Base-by-base conservation (phyloP, 1,140 invertebrate species). In the Drepana arcuata region DNA sequence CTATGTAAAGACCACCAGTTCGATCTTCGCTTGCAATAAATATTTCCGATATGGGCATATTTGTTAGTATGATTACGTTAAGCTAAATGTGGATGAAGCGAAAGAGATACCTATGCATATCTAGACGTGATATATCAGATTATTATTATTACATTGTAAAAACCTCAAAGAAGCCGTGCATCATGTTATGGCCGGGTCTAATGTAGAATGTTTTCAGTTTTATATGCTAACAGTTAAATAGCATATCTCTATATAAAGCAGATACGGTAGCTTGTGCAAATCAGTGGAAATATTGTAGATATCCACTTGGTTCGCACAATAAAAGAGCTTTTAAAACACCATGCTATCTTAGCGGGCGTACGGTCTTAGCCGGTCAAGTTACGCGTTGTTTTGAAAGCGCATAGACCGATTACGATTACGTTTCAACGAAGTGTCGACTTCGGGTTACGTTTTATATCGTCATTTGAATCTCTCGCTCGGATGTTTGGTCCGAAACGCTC, bases 401-500 rank as follows among this genome's bases (percentile, higher is more conserved):
- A 61, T 64, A 64, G 60, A 63, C 50, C 72, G 44, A 66, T 73
- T 70, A 75, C 65, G 66, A 68, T 68, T 73, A 73, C 72, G 66
- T 81, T 81, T 72, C 70, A 61, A 66, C 70, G 71, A 79, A 78
- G 63, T 73, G 70, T 70, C 57, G 73, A 72, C 73, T 69, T 81
- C 77, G 56, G 58, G 70, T 81, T 78, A 74, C 74, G 62, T 72
- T 77, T 78, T 69, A 78, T 74, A 71, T 54, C 62, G 77, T 75
- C 74, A 82, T 71, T 79, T 61, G 78, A 79, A 82, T 79, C 75
- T 79, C 58, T 53, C 37, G 61, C 73, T 82, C 74, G 74, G 74
- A 80, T 82, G 75, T 79, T 82, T 79, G 72, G 69, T 67, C 70
- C 68, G 56, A 66, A 60, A 69, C 52, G 72, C 54, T 64, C 69